phyloP scores from a whole-genome alignment of 2,888 invertebrate genomes.

The Parnassius glacialis region DNA sequence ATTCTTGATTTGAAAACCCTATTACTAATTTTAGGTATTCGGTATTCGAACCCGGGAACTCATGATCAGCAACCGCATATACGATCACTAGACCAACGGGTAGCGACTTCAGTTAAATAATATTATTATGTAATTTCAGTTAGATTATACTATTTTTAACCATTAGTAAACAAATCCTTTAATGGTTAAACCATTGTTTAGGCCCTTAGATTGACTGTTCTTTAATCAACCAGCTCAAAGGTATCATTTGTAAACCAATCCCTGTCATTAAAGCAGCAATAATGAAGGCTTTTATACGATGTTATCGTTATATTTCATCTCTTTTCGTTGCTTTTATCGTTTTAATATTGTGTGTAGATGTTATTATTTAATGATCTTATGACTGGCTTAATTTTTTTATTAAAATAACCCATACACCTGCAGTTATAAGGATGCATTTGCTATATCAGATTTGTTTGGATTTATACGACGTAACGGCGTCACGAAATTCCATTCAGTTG shows the following conservation, averaged over 20 bases:
- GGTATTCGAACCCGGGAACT: too few relatives aligned
- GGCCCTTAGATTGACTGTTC: too few relatives aligned
- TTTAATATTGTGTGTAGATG: constrained; percentile 15
- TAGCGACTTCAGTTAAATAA: too few relatives aligned
- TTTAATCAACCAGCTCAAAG: not conserved
- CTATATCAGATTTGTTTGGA: not conserved
- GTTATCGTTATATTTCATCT: constrained; percentile 5
- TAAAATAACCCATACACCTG: constrained; percentile 1
- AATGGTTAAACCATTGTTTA: not conserved
- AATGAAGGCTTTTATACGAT: constrained; percentile 3
- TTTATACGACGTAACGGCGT: constrained; percentile 5
- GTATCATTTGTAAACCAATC: not conserved
- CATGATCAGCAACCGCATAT: too few relatives aligned
- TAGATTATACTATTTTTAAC: too few relatives aligned
- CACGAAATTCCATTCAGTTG: constrained; percentile 16
- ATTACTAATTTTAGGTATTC: too few relatives aligned
- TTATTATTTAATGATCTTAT: constrained; percentile 12
- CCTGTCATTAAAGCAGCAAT: not conserved
- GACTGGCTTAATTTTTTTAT: not conserved
- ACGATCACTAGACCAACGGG: too few relatives aligned
- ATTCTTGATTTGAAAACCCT: too few relatives aligned
- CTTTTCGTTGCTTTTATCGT: constrained; percentile 11
- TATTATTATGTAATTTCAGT: too few relatives aligned
- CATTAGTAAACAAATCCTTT: not conserved
- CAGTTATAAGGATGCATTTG: constrained; percentile 1